Percentiles rank a stretch among this genome's conserved stretches.
phyloP scores from a whole-genome alignment of 2,888 invertebrate genomes.

The Rhingia campestris region DNA sequence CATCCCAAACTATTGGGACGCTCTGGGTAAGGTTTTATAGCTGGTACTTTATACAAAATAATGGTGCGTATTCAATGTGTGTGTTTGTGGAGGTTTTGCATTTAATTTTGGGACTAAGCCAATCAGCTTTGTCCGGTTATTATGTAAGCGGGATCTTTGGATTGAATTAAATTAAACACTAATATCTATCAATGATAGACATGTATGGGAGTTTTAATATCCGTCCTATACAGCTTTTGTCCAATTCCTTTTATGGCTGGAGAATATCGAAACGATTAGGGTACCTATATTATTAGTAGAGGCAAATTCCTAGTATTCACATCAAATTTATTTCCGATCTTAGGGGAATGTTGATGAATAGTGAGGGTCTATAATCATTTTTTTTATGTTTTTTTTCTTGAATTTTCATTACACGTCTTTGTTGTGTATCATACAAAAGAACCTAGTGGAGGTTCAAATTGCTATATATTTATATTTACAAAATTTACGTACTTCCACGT shows the following conservation, averaged over 20 bases:
- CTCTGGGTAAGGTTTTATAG: slow-evolving; percentile 27
- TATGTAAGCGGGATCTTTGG: not conserved
- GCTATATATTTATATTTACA: too few species aligned
- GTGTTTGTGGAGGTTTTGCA: slow-evolving; percentile 8
- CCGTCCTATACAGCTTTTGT: not conserved
- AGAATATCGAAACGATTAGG: not conserved
- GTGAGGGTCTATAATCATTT: too few species aligned
- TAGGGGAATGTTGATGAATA: too few species aligned
- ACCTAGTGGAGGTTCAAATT: too few species aligned
- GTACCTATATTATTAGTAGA: too few species aligned
- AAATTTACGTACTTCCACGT: too few species aligned
- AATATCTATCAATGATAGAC: not conserved
- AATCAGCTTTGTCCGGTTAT: slow-evolving; percentile 10
- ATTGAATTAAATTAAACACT: slow-evolving; percentile 2
- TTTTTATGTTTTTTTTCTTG: too few species aligned
- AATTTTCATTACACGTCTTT: too few species aligned
- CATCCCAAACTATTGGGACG: not conserved
- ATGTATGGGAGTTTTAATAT: not conserved
- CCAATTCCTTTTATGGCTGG: not conserved
- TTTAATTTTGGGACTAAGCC: slow-evolving; percentile 20
- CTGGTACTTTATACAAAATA: not conserved
- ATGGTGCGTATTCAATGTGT: not conserved
- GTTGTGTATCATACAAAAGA: too few species aligned
- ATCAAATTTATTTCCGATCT: too few species aligned
- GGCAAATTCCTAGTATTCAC: too few species aligned